Conservation (phyloP, 23 tunicate genomes). For the Oikopleura dioica region DNA sequence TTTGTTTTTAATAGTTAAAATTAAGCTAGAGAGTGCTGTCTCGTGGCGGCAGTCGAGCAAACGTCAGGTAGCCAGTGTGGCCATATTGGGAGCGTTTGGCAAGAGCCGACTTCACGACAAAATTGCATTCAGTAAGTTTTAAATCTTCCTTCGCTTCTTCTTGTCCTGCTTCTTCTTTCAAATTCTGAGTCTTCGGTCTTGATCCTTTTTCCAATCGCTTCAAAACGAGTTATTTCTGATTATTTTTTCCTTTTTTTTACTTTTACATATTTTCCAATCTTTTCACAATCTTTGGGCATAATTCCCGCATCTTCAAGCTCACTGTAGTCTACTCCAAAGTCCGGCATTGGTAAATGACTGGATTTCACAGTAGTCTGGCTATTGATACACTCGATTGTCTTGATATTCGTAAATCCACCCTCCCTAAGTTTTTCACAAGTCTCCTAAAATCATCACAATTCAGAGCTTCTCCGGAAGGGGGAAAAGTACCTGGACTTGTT, state of each 20-base stretch:
- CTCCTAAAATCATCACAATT: no score
- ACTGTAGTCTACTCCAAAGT: slow-evolving; percentile 27
- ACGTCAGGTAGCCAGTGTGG: slow-evolving; percentile 74
- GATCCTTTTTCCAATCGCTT: background rate
- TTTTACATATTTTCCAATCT: background rate
- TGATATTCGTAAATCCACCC: slow-evolving; percentile 40
- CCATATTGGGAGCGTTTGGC: slow-evolving; percentile 55
- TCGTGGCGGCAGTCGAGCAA: no score
- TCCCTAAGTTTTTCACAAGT: no score
- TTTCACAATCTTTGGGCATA: background rate
- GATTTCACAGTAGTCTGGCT: slow-evolving; percentile 40
- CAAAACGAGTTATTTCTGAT: background rate
- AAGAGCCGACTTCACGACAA: slow-evolving; percentile 7
- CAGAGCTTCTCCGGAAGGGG: slow-evolving; percentile 19
- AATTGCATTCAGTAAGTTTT: background rate
- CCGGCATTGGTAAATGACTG: slow-evolving; percentile 29
- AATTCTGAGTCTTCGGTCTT: background rate
- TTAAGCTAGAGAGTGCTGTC: no score
- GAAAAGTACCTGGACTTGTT: slow-evolving; percentile 64
- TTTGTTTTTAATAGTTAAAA: no score
- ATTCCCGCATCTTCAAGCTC: slow-evolving; percentile 18
- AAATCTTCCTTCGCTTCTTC: slow-evolving; percentile 10
- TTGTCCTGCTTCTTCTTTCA: background rate
- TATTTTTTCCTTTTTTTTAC: slow-evolving; percentile 19
- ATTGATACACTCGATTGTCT: slow-evolving; percentile 38